These are phyloP conservation scores for Ferrisia virgata DNA, from an alignment of 2,888 invertebrate genomes.

Conservation along the genomic window DNA sequence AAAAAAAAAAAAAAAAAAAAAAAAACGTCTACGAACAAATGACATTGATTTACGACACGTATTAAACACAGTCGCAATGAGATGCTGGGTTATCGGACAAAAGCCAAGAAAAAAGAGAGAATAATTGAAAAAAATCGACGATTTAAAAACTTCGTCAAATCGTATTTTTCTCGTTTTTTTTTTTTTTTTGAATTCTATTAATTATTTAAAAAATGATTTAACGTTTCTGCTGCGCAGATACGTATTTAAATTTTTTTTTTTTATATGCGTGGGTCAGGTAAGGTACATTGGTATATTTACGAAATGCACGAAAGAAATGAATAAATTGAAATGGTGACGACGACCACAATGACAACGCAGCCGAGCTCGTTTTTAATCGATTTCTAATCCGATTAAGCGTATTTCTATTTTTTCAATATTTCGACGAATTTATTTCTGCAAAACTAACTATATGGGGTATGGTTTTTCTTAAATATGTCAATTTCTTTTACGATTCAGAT, in stretches of 20 bases:
- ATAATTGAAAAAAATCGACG: conserved; percentile 2
- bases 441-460: too few species aligned
- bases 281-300: neutral
- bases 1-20: too few species aligned
- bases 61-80: neutral
- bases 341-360: too few species aligned
- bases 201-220: conserved; percentile 17
- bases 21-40: neutral
- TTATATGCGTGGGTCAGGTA: neutral
- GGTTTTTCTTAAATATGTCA: neutral
- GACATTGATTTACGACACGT: neutral
- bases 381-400: too few species aligned
- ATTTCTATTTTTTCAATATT: neutral
- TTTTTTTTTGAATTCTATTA: neutral
- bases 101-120: neutral
- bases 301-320: neutral
- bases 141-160: neutral
- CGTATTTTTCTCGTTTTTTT: neutral
- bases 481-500: neutral
- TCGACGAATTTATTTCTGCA: neutral
- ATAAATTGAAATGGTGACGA: neutral
- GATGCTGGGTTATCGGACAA: neutral
- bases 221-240: neutral
- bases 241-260: neutral
- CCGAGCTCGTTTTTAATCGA: too few species aligned